These are phyloP conservation scores for Scyliorhinus canicula DNA, from an alignment of 2,797 vertebrate genomes.

Conservation along the genomic window DNA sequence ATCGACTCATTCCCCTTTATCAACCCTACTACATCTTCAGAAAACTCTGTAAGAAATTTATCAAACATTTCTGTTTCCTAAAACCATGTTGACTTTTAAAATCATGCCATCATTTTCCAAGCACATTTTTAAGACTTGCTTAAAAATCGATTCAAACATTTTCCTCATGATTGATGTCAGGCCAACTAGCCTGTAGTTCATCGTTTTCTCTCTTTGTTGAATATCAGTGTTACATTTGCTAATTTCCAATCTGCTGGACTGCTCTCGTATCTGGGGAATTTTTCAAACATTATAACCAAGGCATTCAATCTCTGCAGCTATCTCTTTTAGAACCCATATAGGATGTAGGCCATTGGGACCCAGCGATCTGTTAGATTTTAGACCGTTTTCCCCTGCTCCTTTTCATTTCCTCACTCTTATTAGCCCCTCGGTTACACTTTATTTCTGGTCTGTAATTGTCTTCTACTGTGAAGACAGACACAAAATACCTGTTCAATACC, in stretches of 20 bases:
- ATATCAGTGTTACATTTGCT: too few relatives aligned
- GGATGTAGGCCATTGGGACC: neutral
- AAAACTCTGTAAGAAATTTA: neutral
- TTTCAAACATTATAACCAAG: too few relatives aligned
- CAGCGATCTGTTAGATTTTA: neutral
- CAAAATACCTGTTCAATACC: too few relatives aligned
- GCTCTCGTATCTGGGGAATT: too few relatives aligned
- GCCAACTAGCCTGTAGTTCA: too few relatives aligned
- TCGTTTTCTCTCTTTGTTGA: too few relatives aligned
- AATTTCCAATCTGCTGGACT: too few relatives aligned
- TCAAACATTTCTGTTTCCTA: neutral
- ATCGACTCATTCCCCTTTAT: neutral
- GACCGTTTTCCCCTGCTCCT: neutral
- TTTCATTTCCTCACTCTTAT: neutral
- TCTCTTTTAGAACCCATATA: neutral
- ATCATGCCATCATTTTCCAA: neutral
- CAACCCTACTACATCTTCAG: neutral
- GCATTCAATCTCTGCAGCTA: neutral
- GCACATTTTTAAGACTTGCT: neutral
- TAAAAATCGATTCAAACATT: too few relatives aligned
- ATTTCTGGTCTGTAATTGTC: too few relatives aligned
- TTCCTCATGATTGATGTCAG: too few relatives aligned
- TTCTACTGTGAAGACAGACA: too few relatives aligned
- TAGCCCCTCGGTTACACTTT: neutral
- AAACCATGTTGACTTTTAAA: neutral